Evolutionary conservation across 2,888 invertebrate genomes (phyloP), one percentile per base, ranked within the genome.

Genomic region (Plemyria rubiginata): DNA sequence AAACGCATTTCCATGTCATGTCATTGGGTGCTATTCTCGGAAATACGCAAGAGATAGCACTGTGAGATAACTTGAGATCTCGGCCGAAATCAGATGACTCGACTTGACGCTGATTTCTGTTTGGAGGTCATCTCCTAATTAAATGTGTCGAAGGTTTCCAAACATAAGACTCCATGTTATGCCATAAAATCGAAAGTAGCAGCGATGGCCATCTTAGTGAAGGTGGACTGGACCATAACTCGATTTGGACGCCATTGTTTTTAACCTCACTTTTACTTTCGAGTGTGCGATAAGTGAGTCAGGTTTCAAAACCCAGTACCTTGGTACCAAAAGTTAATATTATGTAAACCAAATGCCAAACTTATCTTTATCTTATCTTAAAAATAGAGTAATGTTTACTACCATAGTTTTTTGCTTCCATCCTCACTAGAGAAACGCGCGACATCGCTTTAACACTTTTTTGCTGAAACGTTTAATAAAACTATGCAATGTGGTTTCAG

Each of bases 181-280:
- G 64, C 59, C 57, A 62, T 61, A 55, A 61, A 82, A 79, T 76
- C 64, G 82, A 84, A 83, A 85, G 80, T 79, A 68, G 70, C 73
- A 71, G 60, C 67, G 75, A 70, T 75, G 76, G 76, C 77, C 63
- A 73, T 77, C 61, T 51, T 62, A 66, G 70, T 67, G 68, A 72
- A 70, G 70, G 70, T 70, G 54, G 57, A 53, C 62, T 50, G 52
- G 50, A 61, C 54, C 54, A 60, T 52, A 67, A 67, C 62, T 65
- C 58, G 69, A 69, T 70, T 66, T 64, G 66, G 53, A 28, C 15
- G 62, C 55, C 70, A 70, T 76, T 72, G 72, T 76, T 73, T 72
- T 67, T 67, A 70, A 68, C 61, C 56, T 68, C 72, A 78, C 80
- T 79, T 80, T 79, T 79, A 79, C 79, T 79, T 78, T 78, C 71